These are phyloP conservation scores for Pteromalus puparum DNA, from an alignment of 1,140 invertebrate genomes.

Conservation along the genomic window DNA sequence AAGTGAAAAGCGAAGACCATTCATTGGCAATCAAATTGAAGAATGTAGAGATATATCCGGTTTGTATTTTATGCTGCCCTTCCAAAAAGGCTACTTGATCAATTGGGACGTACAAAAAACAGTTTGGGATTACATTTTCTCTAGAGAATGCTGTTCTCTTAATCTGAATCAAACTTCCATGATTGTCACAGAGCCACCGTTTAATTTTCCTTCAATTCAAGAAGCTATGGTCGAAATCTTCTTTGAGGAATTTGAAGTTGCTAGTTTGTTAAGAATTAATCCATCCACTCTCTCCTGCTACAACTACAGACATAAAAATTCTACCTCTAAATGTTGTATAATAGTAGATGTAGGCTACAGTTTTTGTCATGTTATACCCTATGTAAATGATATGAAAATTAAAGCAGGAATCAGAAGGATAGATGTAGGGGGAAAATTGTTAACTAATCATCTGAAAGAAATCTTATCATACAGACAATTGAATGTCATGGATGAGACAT, in stretches of 20 bases:
- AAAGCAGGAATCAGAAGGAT: slow-evolving; percentile 88
- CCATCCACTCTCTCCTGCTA: slow-evolving; percentile 83
- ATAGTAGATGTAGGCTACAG: slow-evolving; percentile 96
- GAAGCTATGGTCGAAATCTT: slow-evolving; percentile 96
- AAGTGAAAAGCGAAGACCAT: slow-evolving; percentile 93
- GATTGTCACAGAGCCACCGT: slow-evolving; percentile 95
- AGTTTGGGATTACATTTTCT: slow-evolving; percentile 97
- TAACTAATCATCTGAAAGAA: slow-evolving; percentile 99
- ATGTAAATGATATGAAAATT: slow-evolving; percentile 91
- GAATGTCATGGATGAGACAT: slow-evolving; percentile 99
- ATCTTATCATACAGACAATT: slow-evolving; percentile 97
- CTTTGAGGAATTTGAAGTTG: slow-evolving; percentile 98
- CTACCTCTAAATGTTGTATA: slow-evolving; percentile 84
- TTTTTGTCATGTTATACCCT: slow-evolving; percentile 96
- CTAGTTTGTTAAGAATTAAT: slow-evolving; percentile 88
- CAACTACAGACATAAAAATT: slow-evolving; percentile 77
- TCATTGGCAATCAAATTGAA: slow-evolving; percentile 95
- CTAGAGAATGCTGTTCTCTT: slow-evolving; percentile 89
- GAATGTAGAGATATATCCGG: slow-evolving; percentile 97
- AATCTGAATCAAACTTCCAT: slow-evolving; percentile 86
- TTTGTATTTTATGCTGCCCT: slow-evolving; percentile 94
- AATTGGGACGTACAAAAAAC: slow-evolving; percentile 98
- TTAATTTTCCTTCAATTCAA: slow-evolving; percentile 95
- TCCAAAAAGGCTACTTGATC: slow-evolving; percentile 95
- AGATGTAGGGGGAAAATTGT: slow-evolving; percentile 96